Conservation (phyloP, 2,797 vertebrate genomes). For the Silurus lanzhouensis region DNA sequence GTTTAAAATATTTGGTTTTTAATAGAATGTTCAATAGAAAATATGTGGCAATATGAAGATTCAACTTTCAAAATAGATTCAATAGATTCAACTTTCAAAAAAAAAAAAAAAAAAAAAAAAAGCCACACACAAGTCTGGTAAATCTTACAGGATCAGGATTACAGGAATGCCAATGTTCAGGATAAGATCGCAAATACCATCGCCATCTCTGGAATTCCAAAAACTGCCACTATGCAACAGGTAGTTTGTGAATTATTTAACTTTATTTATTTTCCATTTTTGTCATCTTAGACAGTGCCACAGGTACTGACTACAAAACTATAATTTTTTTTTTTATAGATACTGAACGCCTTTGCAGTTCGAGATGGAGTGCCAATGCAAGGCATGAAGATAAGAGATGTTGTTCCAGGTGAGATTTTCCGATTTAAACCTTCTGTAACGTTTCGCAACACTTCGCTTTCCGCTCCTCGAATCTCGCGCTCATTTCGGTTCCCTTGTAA, state of each 20-base stretch:
- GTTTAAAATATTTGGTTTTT: not conserved
- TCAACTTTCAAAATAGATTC: slow-evolving; percentile 39
- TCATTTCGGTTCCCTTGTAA: slow-evolving; percentile 67
- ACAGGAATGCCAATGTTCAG: slow-evolving; percentile 77
- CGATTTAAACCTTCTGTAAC: slow-evolving; percentile 62
- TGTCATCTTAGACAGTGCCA: not conserved
- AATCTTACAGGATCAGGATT: slow-evolving; percentile 79
- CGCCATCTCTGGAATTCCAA: slow-evolving; percentile 89
- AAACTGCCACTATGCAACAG: slow-evolving; percentile 94
- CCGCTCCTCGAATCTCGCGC: slow-evolving; percentile 68
- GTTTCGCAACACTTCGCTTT: slow-evolving; percentile 70
- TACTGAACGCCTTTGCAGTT: slow-evolving; percentile 77
- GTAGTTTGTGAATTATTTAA: slow-evolving; percentile 63
- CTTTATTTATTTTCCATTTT: not conserved
- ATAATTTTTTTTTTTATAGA: slow-evolving; percentile 63
- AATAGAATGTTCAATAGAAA: no score
- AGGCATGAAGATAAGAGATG: slow-evolving; percentile 79
- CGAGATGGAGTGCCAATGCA: slow-evolving; percentile 77
- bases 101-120: no score
- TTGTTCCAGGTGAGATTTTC: slow-evolving; percentile 78
- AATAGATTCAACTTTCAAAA: no score
- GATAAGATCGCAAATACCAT: slow-evolving; percentile 89
- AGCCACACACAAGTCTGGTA: not conserved
- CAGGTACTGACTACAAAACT: not conserved
- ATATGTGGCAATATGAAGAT: slow-evolving; percentile 3